A percentile compares a stretch with the other conserved stretches of the same genome.
Conservation (phyloP, 1,140 invertebrate genomes). For the Vanessa atalanta region DNA sequence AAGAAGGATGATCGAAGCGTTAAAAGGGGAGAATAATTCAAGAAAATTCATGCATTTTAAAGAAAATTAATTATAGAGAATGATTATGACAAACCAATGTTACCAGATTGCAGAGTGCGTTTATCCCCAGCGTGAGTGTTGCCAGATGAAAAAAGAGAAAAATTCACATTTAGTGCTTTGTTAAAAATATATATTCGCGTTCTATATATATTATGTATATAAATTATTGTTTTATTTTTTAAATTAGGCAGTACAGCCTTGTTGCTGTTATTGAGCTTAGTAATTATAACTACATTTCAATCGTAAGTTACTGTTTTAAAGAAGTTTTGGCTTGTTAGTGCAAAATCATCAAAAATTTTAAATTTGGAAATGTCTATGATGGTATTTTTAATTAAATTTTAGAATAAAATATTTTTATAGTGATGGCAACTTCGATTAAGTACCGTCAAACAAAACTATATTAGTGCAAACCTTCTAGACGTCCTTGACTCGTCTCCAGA, state of each 20-base stretch:
- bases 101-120: constrained; percentile 78
- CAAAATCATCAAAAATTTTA: neutral
- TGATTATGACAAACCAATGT: constrained; percentile 77
- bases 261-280: constrained; percentile 42
- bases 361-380: neutral
- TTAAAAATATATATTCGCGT: constrained; percentile 43
- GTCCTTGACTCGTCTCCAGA: constrained; percentile 79
- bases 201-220: constrained; percentile 20
- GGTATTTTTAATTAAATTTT: no score
- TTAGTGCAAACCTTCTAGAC: constrained; percentile 67
- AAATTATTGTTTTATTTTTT: neutral
- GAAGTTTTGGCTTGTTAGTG: constrained; percentile 60
- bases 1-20: constrained; percentile 13
- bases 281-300: constrained; percentile 32
- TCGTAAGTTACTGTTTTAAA: constrained; percentile 47
- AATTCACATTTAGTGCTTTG: constrained; percentile 69
- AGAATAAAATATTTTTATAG: neutral
- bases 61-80: constrained; percentile 35
- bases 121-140: constrained; percentile 77
- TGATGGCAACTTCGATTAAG: neutral
- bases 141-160: constrained; percentile 77
- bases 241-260: constrained; percentile 55
- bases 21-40: constrained; percentile 37
- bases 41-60: constrained; percentile 36
- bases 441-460: neutral